These are phyloP conservation scores for Megaleporinus macrocephalus DNA, from an alignment of 2,113 vertebrate genomes.

Conservation along the genomic window DNA sequence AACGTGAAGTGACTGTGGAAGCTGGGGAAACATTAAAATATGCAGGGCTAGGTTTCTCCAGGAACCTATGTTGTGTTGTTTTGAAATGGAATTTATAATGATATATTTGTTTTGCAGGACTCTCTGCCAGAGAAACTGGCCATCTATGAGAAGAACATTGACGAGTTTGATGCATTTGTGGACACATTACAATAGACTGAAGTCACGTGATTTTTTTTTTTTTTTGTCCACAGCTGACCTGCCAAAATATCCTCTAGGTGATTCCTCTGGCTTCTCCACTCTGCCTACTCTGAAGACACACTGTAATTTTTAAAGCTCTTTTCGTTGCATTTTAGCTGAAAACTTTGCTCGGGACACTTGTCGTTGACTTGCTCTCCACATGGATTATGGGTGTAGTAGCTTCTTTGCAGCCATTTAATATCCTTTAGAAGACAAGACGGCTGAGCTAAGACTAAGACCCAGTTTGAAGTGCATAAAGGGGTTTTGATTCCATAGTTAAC, in stretches of 20 bases:
- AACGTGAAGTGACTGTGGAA: no score
- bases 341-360: not conserved
- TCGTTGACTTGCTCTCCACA: not conserved
- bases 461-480: not conserved
- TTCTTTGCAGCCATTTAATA: not conserved
- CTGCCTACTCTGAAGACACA: not conserved
- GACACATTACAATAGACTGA: slow-evolving; percentile 91
- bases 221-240: slow-evolving; percentile 8
- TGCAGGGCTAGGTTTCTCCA: no score
- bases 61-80: not conserved
- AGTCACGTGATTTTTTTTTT: slow-evolving; percentile 5
- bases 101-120: slow-evolving; percentile 78
- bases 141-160: slow-evolving; percentile 94
- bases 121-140: slow-evolving; percentile 96
- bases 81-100: not conserved
- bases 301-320: slow-evolving; percentile 18
- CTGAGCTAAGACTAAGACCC: no score
- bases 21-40: no score
- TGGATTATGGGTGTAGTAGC: not conserved
- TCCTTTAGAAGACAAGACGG: not conserved
- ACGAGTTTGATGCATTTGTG: slow-evolving; percentile 98
- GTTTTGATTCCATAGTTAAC: slow-evolving; percentile 1
- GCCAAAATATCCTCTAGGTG: slow-evolving; percentile 1
- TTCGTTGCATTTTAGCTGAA: not conserved
- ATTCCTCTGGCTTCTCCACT: not conserved